Evolutionary conservation across 2,888 invertebrate genomes (phyloP), one percentile per base, ranked within the genome.

Genomic region (Aquatica leii): DNA sequence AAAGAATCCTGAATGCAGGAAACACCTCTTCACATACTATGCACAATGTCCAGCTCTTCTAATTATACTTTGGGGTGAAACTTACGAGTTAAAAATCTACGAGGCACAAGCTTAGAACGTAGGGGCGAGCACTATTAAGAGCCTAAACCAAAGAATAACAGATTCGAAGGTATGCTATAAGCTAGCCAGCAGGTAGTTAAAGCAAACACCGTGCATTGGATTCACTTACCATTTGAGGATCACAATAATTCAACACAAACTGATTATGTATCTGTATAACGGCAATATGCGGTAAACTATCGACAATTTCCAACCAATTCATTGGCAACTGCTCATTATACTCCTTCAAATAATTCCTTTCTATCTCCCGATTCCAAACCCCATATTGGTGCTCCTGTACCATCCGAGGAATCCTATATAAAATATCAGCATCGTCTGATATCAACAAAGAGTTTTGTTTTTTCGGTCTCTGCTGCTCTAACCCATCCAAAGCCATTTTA

Each of bases 301-400:
- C 85, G 18, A 89, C 80, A 50, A 89, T 77, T 56, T 86, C 84
- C 73, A 88, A 82, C 90, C 93, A 92, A 76, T 90, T 86, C 9
- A 81, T 82, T 0, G 93, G 93, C 51, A 93, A 80, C 56, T 86
- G 85, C 77, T 91, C 90, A 1, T 84, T 81, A 73, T 86, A 90
- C 64, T 85, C 85, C 64, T 87, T 83, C 59, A 85, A 86, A 73
- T 86, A 87, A 65, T 82, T 82, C 1, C 78, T 74, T 9, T 82
- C 82, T 21, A 87, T 70, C 60, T 84, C 81, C 20, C 81, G 79
- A 35, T 79, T 80, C 78, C 85, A 86, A 1, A 86, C 74, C 2
- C 86, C 86, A 66, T 78, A 74, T 8, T 73, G 76, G 70, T 84
- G 83, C 34, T 77, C 77, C 40, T 81, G 75, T 1, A 85, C 75